A percentile compares a stretch with the other conserved stretches of the same genome.
These are phyloP conservation scores for Anableps anableps DNA, from an alignment of 2,797 vertebrate genomes.

Conservation along the genomic window DNA sequence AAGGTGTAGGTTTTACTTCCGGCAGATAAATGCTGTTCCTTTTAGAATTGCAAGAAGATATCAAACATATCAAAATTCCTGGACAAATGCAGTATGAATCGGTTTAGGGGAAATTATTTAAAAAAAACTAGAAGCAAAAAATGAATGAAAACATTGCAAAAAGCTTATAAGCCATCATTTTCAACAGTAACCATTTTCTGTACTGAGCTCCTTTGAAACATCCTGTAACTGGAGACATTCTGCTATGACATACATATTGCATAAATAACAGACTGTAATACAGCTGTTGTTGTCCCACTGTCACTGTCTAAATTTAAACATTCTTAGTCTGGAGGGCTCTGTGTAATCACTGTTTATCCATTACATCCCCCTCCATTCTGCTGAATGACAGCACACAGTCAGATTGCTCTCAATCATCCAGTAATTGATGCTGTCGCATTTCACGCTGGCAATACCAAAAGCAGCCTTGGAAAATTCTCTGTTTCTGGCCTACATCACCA, in stretches of 20 bases:
- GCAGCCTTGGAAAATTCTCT: constrained; percentile 56
- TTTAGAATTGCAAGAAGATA: constrained; percentile 51
- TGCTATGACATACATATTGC: constrained; percentile 56
- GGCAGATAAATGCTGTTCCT: constrained; percentile 68
- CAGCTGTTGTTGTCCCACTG: constrained; percentile 72
- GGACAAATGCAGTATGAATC: constrained; percentile 14
- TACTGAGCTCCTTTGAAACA: constrained; percentile 36
- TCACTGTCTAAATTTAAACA: constrained; percentile 72
- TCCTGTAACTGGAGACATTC: constrained; percentile 34
- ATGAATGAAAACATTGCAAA: constrained; percentile 11
- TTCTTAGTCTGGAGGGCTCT: constrained; percentile 68
- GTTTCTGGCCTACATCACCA: background rate
- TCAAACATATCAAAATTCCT: constrained; percentile 39
- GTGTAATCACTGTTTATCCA: constrained; percentile 73
- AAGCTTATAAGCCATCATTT: constrained; percentile 19
- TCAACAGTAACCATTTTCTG: constrained; percentile 6
- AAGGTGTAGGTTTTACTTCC: constrained; percentile 46
- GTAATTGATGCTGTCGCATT: constrained; percentile 72
- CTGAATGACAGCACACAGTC: constrained; percentile 62
- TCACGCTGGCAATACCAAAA: constrained; percentile 68
- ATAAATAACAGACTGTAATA: constrained; percentile 65
- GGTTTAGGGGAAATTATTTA: constrained; percentile 26
- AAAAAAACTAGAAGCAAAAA: constrained; percentile 10
- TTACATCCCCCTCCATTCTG: constrained; percentile 57
- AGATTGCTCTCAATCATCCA: constrained; percentile 76